Conservation (phyloP, 2,113 vertebrate species). For the Callipepla californica region DNA sequence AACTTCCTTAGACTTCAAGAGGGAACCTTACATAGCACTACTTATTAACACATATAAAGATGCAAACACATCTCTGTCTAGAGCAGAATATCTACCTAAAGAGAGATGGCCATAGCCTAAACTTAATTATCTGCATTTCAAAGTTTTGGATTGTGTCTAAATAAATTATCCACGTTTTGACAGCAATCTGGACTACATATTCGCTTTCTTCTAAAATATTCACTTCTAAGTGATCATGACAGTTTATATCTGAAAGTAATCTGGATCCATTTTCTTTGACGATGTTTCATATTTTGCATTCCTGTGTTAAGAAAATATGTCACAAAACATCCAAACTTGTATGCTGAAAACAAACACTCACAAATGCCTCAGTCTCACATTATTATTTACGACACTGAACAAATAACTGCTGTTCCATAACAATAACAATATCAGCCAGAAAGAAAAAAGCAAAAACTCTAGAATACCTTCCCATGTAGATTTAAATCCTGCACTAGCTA, state of each 20-base stretch:
- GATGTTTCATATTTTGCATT: conserved; percentile 25
- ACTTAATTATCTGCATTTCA: conserved; percentile 14
- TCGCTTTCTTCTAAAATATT: conserved; percentile 55
- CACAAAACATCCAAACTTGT: conserved; percentile 43
- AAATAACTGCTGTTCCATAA: conserved; percentile 24
- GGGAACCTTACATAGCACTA: background rate
- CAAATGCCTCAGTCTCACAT: background rate
- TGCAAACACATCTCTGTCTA: background rate
- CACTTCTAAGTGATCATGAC: conserved; percentile 41
- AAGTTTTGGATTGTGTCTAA: conserved; percentile 27
- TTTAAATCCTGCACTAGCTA: conserved; percentile 42
- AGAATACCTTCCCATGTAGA: conserved; percentile 6
- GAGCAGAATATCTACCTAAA: background rate
- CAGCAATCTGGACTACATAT: conserved; percentile 58
- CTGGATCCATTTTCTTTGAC: conserved; percentile 47
- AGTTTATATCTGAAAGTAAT: conserved; percentile 35
- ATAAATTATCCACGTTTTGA: conserved; percentile 61
- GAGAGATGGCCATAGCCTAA: background rate
- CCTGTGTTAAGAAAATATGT: conserved; percentile 36
- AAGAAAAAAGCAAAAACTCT: background rate
- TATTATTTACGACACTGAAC: conserved; percentile 50
- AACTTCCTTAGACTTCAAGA: background rate
- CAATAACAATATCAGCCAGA: conserved; percentile 19
- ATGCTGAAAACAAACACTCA: conserved; percentile 14
- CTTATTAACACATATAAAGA: background rate